A percentile compares a stretch with the other conserved stretches of the same genome.
Conservation (phyloP, 2,113 vertebrate species). For the Cynoglossus semilaevis region DNA sequence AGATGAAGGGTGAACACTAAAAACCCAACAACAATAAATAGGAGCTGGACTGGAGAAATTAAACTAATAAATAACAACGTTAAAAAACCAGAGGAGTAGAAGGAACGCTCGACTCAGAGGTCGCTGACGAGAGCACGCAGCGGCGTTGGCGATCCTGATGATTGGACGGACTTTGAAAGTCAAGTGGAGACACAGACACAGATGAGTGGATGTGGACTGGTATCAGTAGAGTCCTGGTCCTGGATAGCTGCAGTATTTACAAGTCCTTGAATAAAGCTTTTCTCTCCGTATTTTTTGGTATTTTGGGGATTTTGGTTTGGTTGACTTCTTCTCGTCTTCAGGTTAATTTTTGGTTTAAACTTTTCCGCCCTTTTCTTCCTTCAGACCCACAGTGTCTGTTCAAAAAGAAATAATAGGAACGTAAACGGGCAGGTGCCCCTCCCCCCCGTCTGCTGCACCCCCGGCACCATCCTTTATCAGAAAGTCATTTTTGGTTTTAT, state of each 20-base stretch:
- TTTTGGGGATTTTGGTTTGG: slow-evolving; percentile 81
- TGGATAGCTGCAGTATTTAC: slow-evolving; percentile 81
- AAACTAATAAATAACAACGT: slow-evolving; percentile 68
- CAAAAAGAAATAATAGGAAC: slow-evolving; percentile 29
- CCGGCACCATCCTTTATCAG: slow-evolving; percentile 59
- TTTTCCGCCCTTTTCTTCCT: slow-evolving; percentile 61
- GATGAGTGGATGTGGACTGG: slow-evolving; percentile 56
- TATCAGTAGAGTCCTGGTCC: slow-evolving; percentile 72
- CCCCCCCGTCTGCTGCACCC: slow-evolving; percentile 47
- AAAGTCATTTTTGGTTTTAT: slow-evolving; percentile 77
- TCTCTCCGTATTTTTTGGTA: slow-evolving; percentile 84
- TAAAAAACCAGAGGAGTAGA: slow-evolving; percentile 26
- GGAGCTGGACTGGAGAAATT: slow-evolving; percentile 34
- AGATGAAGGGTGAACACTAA: slow-evolving; percentile 19
- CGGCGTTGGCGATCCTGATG: too few species aligned
- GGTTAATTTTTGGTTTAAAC: slow-evolving; percentile 79
- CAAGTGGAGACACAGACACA: slow-evolving; percentile 43
- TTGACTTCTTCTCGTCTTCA: slow-evolving; percentile 70
- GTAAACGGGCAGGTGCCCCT: slow-evolving; percentile 41
- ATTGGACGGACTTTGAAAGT: slow-evolving; percentile 10
- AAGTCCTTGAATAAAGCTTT: slow-evolving; percentile 84
- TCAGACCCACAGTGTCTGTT: slow-evolving; percentile 71
- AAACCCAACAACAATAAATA: slow-evolving; percentile 66
- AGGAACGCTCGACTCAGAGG: slow-evolving; percentile 58
- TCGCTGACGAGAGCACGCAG: slow-evolving; percentile 60